Conservation (phyloP, 2,797 vertebrate genomes). For the Myripristis murdjan region DNA sequence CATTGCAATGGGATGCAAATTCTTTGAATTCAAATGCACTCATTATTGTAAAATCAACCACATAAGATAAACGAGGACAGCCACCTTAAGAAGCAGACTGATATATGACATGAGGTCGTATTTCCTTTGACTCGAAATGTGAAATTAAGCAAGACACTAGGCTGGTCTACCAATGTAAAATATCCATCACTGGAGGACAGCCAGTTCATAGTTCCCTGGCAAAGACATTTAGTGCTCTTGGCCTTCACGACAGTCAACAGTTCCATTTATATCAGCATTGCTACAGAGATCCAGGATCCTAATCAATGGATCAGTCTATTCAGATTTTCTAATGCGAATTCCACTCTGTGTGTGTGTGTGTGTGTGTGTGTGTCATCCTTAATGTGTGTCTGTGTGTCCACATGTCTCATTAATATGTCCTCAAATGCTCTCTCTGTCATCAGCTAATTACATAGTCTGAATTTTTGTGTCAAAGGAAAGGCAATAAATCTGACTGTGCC, state of each 20-base stretch:
- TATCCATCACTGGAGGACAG: conserved; percentile 42
- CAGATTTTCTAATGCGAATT: conserved; percentile 43
- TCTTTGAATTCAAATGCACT: conserved; percentile 33
- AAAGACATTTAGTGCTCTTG: conserved; percentile 36
- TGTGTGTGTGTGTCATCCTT: not conserved
- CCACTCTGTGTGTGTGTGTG: not conserved
- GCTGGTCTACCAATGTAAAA: conserved; percentile 34
- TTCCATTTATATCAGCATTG: conserved; percentile 39
- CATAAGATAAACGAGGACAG: conserved; percentile 39
- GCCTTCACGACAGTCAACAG: conserved; percentile 47
- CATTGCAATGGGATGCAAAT: not conserved
- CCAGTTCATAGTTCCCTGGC: conserved; percentile 66
- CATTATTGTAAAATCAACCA: conserved; percentile 30
- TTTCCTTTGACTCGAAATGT: conserved; percentile 54
- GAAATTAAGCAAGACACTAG: conserved; percentile 49
- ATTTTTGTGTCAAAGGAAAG: not conserved
- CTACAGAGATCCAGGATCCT: conserved; percentile 39
- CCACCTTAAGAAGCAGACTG: conserved; percentile 9
- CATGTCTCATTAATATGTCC: not conserved
- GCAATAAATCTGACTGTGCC: not conserved
- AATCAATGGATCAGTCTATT: conserved; percentile 53
- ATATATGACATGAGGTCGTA: conserved; percentile 23
- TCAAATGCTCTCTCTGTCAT: conserved; percentile 1
- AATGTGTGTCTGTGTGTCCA: not conserved
- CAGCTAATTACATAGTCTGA: not conserved